A percentile compares a stretch with the other conserved stretches of the same genome.
Conservation (phyloP, 2,888 invertebrate genomes). For the Hydrotaea diabolus region DNA sequence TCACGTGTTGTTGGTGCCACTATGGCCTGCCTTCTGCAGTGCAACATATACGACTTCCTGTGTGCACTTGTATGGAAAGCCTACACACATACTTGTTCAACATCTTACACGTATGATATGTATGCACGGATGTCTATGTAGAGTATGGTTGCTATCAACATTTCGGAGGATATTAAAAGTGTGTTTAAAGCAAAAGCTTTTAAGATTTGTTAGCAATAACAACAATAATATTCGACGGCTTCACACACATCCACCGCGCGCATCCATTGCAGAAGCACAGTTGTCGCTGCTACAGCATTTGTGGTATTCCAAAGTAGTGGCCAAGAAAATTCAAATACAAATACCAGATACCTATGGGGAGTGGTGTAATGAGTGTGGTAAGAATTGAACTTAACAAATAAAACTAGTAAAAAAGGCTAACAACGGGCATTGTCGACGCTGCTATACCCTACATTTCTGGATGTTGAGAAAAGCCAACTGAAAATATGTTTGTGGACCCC, state of each 20-base stretch:
- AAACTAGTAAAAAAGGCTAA: no score
- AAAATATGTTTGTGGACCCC: no score
- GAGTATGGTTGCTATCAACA: slow-evolving; percentile 24
- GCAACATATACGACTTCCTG: neutral
- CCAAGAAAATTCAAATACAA: slow-evolving; percentile 44
- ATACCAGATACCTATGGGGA: neutral
- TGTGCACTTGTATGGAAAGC: slow-evolving; percentile 27
- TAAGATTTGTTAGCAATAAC: slow-evolving; percentile 43
- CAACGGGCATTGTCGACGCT: no score
- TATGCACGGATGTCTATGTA: no score
- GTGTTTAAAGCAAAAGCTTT: slow-evolving; percentile 55
- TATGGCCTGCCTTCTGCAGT: slow-evolving; percentile 18
- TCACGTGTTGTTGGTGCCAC: neutral
- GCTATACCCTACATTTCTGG: no score
- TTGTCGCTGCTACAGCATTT: slow-evolving; percentile 1
- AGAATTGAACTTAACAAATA: neutral
- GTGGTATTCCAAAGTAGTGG: slow-evolving; percentile 46
- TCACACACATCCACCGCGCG: neutral
- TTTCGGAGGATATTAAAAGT: slow-evolving; percentile 46
- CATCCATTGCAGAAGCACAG: slow-evolving; percentile 5
- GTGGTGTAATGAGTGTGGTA: neutral
- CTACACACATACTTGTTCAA: slow-evolving; percentile 16
- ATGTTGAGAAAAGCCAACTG: no score
- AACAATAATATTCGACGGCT: neutral
- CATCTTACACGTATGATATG: no score